A percentile compares a stretch with the other conserved stretches of the same genome.
Evolutionary conservation across 2,888 invertebrate species (phyloP).

Genomic region (Julus scandinavius): DNA sequence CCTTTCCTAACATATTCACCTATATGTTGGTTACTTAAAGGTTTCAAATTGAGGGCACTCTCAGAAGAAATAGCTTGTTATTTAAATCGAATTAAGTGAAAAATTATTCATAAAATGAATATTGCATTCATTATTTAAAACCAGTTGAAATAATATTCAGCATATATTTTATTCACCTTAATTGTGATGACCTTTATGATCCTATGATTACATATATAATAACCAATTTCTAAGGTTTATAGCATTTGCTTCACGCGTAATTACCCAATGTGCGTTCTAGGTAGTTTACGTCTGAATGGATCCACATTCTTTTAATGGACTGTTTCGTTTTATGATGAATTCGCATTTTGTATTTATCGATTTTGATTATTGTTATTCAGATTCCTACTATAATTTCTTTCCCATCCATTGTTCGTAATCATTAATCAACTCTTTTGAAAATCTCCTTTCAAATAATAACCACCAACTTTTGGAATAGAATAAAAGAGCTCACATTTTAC

Average conservation of each 20-base stretch:
- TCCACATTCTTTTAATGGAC: not conserved
- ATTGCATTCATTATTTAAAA: no score
- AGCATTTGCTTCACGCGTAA: not conserved
- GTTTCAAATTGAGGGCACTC: no score
- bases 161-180: no score
- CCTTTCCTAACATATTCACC: not conserved
- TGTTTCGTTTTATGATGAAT: not conserved
- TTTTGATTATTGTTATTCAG: not conserved
- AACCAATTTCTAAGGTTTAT: not conserved
- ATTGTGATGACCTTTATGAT: no score
- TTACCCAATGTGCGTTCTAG: not conserved
- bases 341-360: not conserved
- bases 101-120: no score
- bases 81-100: no score
- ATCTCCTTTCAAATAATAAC: not conserved
- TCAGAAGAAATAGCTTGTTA: no score
- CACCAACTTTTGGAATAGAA: not conserved
- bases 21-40: no score
- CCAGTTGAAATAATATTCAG: no score
- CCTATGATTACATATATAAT: no score
- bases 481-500: no score
- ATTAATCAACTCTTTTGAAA: not conserved
- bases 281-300: not conserved
- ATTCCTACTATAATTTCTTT: not conserved
- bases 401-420: not conserved